Percentiles rank a stretch among this genome's conserved stretches.
Conservation (phyloP, 1,140 invertebrate species). For the Zaprionus ornatus region DNA sequence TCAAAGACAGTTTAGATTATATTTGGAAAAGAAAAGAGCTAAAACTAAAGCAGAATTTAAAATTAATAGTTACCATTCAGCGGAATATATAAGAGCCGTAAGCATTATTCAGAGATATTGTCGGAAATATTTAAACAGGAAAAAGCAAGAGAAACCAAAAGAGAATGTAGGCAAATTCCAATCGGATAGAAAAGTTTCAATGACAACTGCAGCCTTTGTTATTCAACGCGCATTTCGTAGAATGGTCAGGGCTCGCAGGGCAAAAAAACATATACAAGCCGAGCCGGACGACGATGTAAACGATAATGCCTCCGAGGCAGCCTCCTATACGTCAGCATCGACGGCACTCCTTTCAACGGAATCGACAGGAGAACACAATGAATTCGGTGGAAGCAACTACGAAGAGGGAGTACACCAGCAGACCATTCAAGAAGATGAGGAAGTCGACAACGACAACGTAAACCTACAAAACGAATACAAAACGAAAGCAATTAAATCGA, state of each 20-base stretch:
- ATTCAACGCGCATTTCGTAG: conserved; percentile 69
- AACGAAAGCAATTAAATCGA: conserved; percentile 29
- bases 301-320: conserved; percentile 68
- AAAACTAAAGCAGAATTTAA: conserved; percentile 9
- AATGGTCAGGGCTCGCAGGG: conserved; percentile 39
- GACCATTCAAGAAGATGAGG: conserved; percentile 67
- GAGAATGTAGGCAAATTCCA: conserved; percentile 3
- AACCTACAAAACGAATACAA: conserved; percentile 33
- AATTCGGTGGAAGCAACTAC: conserved; percentile 46
- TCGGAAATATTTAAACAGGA: conserved; percentile 50
- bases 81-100: conserved; percentile 51
- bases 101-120: conserved; percentile 58
- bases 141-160: neutral
- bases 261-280: conserved; percentile 33
- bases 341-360: conserved; percentile 71
- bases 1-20: conserved; percentile 55
- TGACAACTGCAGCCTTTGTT: conserved; percentile 64
- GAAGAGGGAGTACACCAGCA: conserved; percentile 67
- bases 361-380: conserved; percentile 50
- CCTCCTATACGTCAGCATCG: conserved; percentile 74
- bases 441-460: conserved; percentile 64
- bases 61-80: conserved; percentile 24
- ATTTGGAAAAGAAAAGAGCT: conserved; percentile 41
- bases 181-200: conserved; percentile 33
- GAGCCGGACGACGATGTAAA: conserved; percentile 56